phyloP scores from a whole-genome alignment of 2,113 vertebrate species.

The Cisticola juncidis region DNA sequence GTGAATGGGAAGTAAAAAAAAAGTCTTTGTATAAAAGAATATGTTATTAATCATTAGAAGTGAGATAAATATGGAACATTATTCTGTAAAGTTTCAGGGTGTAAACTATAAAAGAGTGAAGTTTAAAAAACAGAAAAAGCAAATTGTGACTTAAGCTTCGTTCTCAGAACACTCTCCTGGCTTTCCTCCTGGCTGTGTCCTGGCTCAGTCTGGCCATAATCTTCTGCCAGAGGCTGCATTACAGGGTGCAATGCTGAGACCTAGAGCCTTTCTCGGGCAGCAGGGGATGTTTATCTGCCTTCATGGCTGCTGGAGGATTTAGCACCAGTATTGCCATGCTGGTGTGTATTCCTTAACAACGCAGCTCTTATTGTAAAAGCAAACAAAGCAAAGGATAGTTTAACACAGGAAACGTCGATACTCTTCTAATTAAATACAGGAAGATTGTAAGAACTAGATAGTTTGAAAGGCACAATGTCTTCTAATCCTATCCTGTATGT shows the following conservation, averaged over 20 bases:
- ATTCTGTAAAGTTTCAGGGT: background rate
- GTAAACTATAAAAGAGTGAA: background rate
- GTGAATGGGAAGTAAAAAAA: background rate
- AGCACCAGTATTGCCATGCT: background rate
- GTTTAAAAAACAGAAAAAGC: background rate
- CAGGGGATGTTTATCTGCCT: rapidly evolving
- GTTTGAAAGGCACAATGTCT: background rate
- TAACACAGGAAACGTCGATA: background rate
- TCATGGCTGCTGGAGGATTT: rapidly evolving
- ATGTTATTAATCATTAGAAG: background rate
- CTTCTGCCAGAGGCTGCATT: rapidly evolving
- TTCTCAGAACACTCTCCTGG: rapidly evolving
- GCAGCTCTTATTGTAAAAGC: background rate
- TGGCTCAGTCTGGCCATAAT: background rate
- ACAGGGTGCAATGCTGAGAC: no score
- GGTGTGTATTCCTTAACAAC: background rate
- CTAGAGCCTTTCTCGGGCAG: background rate
- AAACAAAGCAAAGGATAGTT: background rate
- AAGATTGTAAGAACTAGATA: background rate
- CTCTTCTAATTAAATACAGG: background rate
- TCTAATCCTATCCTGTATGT: background rate
- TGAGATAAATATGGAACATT: background rate
- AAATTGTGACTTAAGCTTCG: background rate
- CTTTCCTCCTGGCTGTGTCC: background rate
- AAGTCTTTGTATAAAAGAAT: background rate